These are phyloP conservation scores for Brachycybe producta DNA, from an alignment of 2,888 invertebrate genomes.

Conservation along the genomic window DNA sequence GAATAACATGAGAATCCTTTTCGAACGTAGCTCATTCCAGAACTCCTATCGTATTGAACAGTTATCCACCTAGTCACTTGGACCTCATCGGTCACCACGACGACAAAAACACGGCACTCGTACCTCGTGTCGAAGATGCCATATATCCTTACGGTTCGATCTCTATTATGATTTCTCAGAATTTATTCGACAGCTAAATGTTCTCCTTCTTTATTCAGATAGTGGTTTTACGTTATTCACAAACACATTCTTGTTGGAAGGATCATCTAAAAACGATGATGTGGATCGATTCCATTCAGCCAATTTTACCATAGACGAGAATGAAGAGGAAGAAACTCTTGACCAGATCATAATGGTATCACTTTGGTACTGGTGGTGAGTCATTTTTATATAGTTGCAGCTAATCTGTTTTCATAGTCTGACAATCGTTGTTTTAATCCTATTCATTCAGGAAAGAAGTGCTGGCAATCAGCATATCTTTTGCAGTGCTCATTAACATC, in stretches of 20 bases:
- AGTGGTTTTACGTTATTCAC: background rate
- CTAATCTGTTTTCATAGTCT: background rate
- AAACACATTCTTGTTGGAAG: background rate
- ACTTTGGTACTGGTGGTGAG: slow-evolving; percentile 63
- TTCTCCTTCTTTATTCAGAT: background rate
- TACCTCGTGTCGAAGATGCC: slow-evolving; percentile 3
- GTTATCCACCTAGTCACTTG: background rate
- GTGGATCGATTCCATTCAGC: background rate
- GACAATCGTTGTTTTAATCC: background rate
- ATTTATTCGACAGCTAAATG: background rate
- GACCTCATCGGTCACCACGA: background rate
- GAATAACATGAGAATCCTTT: background rate
- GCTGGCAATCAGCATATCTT: slow-evolving; percentile 55
- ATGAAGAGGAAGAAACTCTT: background rate
- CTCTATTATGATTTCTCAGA: background rate
- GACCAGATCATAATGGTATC: slow-evolving; percentile 44
- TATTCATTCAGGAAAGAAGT: slow-evolving; percentile 66
- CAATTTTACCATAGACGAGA: background rate
- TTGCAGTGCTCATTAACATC: slow-evolving; percentile 55
- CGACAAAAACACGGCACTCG: slow-evolving; percentile 12
- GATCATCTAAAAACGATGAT: background rate
- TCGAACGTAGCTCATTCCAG: slow-evolving; percentile 7
- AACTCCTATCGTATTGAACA: slow-evolving; percentile 3
- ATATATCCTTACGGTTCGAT: slow-evolving; percentile 17
- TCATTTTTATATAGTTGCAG: slow-evolving; percentile 18